Percentiles rank a stretch among this genome's conserved stretches.
phyloP scores from a whole-genome alignment of 2,113 vertebrate species.

The Boulengeromyrus knoepffleri region DNA sequence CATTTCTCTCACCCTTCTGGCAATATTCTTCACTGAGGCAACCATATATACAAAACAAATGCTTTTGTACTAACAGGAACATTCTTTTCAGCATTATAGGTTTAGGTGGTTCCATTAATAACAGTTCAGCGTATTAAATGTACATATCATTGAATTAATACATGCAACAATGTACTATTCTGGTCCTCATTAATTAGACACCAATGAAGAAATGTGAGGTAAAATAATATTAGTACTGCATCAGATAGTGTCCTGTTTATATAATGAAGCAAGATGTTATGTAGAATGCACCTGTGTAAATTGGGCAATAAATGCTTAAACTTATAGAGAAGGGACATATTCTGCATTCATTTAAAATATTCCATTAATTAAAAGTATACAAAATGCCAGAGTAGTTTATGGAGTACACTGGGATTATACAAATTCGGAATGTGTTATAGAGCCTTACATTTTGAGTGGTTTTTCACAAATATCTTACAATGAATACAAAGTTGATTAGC shows the following conservation, averaged over 20 bases:
- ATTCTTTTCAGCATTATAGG: not conserved
- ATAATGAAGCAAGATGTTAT: not conserved
- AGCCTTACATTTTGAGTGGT: not conserved
- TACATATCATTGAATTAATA: not conserved
- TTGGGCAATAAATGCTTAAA: not conserved
- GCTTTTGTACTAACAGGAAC: not conserved
- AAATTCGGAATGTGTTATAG: not conserved
- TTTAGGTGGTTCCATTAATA: not conserved
- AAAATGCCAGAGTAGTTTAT: not conserved
- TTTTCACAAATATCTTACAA: not conserved
- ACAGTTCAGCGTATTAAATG: not conserved
- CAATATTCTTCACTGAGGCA: not conserved
- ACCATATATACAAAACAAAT: not conserved
- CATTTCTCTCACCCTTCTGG: not conserved
- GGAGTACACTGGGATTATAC: not conserved
- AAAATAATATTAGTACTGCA: not conserved
- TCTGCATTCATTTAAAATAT: not conserved
- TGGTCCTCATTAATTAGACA: not conserved
- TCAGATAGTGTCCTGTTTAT: not conserved
- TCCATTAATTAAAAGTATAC: not conserved
- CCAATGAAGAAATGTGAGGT: not conserved
- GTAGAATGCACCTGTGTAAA: not conserved
- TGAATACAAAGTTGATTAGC: not conserved
- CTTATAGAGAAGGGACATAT: not conserved
- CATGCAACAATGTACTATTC: not conserved